Evolutionary conservation across 2,888 invertebrate species (phyloP).

Genomic region (Pristionchus japonicus): DNA sequence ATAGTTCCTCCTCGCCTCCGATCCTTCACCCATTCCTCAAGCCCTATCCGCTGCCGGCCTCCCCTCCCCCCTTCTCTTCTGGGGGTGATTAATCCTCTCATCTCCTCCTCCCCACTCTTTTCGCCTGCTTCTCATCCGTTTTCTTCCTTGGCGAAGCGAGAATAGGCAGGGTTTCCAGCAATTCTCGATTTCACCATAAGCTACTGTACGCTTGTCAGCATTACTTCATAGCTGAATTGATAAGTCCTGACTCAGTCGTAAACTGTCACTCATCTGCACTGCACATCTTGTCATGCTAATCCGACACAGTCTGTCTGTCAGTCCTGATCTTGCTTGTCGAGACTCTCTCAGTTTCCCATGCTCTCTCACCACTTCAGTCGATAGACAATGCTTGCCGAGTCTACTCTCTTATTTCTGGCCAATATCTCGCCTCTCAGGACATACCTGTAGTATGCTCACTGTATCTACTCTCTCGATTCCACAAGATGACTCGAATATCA

Average conservation of each 20-base stretch:
- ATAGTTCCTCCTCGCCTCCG: not conserved
- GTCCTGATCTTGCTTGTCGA: not conserved
- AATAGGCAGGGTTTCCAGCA: not conserved
- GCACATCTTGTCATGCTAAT: not conserved
- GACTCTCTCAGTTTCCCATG: not conserved
- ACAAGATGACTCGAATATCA: too few species aligned
- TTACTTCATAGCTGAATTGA: not conserved
- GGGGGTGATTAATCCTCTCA: conserved; percentile 35
- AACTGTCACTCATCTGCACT: not conserved
- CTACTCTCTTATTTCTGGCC: too few species aligned
- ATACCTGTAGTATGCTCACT: not conserved
- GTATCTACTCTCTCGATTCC: not conserved
- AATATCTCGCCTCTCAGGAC: not conserved
- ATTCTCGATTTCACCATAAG: not conserved
- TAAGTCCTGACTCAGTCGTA: not conserved
- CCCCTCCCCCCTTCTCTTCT: not conserved
- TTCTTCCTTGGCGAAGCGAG: not conserved
- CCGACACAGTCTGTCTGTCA: not conserved
- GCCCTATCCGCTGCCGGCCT: not conserved
- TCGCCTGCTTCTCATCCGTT: not conserved
- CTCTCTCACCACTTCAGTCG: not conserved
- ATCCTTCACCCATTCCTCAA: not conserved
- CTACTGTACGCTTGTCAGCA: not conserved
- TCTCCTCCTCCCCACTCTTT: not conserved
- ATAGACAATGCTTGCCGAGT: too few species aligned